phyloP scores from a whole-genome alignment of 2,888 invertebrate genomes.

The Escarpia spicata region DNA sequence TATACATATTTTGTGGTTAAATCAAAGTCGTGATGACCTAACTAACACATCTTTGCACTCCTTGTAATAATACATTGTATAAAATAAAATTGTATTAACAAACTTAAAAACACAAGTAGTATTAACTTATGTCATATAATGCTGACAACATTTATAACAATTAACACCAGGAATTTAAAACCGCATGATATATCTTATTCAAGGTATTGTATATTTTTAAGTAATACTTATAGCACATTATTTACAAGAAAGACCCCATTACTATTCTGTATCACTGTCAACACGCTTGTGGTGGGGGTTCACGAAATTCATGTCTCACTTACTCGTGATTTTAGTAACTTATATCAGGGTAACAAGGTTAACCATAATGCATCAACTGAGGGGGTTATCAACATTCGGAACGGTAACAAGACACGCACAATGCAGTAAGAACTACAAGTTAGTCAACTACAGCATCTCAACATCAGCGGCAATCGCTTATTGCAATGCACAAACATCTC shows the following conservation, averaged over 20 bases:
- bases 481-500: background rate
- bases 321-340: background rate
- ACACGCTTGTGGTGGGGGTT: background rate
- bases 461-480: conserved; percentile 8
- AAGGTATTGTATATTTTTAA: background rate
- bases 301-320: background rate
- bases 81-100: too few relatives aligned
- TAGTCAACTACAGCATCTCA: background rate
- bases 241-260: background rate
- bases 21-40: background rate
- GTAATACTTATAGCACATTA: background rate
- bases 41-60: background rate
- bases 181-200: background rate
- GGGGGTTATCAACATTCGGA: background rate
- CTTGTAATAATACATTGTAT: too few relatives aligned
- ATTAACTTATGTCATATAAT: too few relatives aligned
- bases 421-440: conserved; percentile 1
- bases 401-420: background rate
- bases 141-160: background rate
- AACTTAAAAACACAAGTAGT: too few relatives aligned
- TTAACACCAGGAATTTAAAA: background rate
- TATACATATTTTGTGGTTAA: background rate
- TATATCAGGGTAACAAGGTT: background rate
- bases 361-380: background rate
- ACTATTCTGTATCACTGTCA: background rate